Conservation (phyloP, 2,113 vertebrate species). For the Nycticryphes semicollaris region DNA sequence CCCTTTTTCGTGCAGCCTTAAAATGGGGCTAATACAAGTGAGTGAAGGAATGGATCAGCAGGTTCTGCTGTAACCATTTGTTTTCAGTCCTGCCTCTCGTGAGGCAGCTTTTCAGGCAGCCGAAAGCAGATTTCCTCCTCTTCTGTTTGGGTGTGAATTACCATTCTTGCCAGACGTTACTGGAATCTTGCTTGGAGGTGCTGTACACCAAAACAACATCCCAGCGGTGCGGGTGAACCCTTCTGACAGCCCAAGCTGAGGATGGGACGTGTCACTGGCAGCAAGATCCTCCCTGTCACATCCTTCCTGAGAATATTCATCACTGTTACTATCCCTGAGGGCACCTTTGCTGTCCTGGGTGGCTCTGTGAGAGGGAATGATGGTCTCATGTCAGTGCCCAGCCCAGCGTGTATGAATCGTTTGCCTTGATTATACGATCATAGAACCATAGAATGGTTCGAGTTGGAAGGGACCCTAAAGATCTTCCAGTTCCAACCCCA, state of each 20-base stretch:
- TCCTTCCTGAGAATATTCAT: not conserved
- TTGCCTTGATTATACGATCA: not conserved
- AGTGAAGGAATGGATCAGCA: not conserved
- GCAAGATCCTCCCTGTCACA: not conserved
- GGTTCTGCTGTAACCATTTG: not conserved
- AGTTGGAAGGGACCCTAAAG: not conserved
- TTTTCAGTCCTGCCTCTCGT: not conserved
- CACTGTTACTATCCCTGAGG: not conserved
- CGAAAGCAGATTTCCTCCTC: not conserved
- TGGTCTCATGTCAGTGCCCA: not conserved
- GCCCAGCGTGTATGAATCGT: accelerated
- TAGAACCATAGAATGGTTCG: not conserved
- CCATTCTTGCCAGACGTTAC: not conserved
- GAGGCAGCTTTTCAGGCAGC: not conserved
- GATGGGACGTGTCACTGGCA: not conserved
- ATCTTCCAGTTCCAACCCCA: too few relatives aligned
- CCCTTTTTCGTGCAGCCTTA: not conserved
- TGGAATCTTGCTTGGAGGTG: not conserved
- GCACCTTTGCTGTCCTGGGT: not conserved
- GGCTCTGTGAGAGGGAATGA: not conserved
- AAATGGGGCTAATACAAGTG: not conserved
- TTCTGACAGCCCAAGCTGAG: conserved; percentile 3
- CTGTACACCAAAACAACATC: not conserved
- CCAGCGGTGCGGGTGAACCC: not conserved
- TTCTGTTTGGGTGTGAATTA: not conserved